Percentiles rank a stretch among this genome's conserved stretches.
Conservation (phyloP, 2,113 vertebrate genomes). For the Tursiops truncatus region DNA sequence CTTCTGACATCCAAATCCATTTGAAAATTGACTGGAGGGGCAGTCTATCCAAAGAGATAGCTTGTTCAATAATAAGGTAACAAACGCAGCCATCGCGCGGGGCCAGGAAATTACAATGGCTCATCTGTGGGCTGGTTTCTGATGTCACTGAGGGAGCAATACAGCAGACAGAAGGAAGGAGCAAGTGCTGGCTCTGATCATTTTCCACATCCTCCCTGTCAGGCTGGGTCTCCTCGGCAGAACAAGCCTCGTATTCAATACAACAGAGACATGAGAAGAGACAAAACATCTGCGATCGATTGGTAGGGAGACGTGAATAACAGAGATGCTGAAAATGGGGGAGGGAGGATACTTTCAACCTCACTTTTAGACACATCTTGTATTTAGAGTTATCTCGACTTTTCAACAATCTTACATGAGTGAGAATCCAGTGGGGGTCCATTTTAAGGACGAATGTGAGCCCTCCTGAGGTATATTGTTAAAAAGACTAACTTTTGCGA, state of each 20-base stretch:
- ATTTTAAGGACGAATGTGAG: background rate
- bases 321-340: background rate
- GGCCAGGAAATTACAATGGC: background rate
- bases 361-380: background rate
- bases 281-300: background rate
- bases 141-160: background rate
- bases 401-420: background rate
- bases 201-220: background rate
- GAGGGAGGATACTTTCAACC: background rate
- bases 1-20: constrained; percentile 61
- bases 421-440: background rate
- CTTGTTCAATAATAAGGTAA: background rate
- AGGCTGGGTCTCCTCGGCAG: background rate
- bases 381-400: background rate
- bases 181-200: background rate
- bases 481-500: background rate
- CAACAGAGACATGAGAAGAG: constrained; percentile 19
- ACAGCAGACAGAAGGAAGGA: background rate
- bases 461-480: background rate
- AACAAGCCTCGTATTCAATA: constrained; percentile 66
- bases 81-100: background rate
- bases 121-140: background rate
- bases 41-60: background rate
- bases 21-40: constrained; percentile 55
- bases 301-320: background rate